A percentile compares a stretch with the other conserved stretches of the same genome.
phyloP scores from a whole-genome alignment of 2,113 vertebrate genomes.

The Dendropsophus ebraccatus region DNA sequence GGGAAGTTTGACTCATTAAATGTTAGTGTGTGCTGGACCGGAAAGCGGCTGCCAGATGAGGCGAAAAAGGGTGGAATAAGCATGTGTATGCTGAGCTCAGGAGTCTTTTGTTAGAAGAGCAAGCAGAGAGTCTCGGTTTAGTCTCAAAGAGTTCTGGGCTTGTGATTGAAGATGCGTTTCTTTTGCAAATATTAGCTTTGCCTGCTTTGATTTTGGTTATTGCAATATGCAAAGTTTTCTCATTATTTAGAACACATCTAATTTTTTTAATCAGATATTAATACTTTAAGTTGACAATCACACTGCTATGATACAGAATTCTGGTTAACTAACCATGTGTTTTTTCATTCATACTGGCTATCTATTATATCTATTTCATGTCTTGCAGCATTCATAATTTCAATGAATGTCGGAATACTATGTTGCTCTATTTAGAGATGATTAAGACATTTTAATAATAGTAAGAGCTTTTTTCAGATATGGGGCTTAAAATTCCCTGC shows the following conservation, averaged over 20 bases:
- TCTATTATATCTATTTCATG: not conserved
- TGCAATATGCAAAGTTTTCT: conserved; percentile 26
- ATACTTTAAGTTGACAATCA: not conserved
- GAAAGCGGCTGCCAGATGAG: conserved; percentile 96
- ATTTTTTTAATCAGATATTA: conserved; percentile 30
- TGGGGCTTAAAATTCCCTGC: not conserved
- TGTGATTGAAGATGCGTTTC: conserved; percentile 46
- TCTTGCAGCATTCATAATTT: not conserved
- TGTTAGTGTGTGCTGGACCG: conserved; percentile 90
- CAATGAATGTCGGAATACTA: not conserved
- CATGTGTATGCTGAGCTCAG: conserved; percentile 65
- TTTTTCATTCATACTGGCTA: not conserved
- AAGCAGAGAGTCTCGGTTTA: conserved; percentile 47
- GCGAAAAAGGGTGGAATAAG: conserved; percentile 83
- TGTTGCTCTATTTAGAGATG: not conserved
- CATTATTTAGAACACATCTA: conserved; percentile 29
- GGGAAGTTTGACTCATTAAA: conserved; percentile 99
- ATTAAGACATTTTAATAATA: not conserved
- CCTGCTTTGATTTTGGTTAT: conserved; percentile 55
- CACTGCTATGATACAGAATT: not conserved
- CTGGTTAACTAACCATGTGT: not conserved
- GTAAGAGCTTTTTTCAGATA: not conserved
- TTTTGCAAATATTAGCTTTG: conserved; percentile 35
- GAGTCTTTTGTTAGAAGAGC: conserved; percentile 59
- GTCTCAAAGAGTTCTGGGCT: conserved; percentile 50